Evolutionary conservation across 2,888 invertebrate genomes (phyloP).

Genomic region (Trissolcus brochymenae): DNA sequence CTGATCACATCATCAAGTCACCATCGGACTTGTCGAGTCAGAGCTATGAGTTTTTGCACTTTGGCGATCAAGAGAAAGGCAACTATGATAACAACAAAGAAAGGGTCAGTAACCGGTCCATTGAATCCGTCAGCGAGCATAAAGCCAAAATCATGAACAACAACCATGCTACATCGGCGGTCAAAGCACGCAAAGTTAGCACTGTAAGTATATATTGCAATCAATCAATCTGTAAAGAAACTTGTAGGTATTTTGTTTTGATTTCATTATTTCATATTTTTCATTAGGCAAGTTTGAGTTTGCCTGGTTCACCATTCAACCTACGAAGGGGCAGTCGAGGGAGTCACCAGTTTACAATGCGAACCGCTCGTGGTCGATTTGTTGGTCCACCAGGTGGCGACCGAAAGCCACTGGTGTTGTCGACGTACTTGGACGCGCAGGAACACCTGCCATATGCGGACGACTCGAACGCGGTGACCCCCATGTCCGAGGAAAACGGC

Average conservation of each 20-base stretch:
- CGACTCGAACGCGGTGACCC: conserved; percentile 97
- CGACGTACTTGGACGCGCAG: conserved; percentile 95
- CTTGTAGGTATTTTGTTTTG: background rate
- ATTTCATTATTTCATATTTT: background rate
- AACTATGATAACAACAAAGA: conserved; percentile 93
- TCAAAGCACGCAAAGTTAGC: conserved; percentile 93
- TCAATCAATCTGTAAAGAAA: background rate
- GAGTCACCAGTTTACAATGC: conserved; percentile 93
- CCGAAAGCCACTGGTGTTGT: conserved; percentile 94
- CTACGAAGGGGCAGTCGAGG: conserved; percentile 92
- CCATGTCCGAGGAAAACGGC: conserved; percentile 98
- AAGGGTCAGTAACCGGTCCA: conserved; percentile 92
- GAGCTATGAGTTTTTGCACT: conserved; percentile 87
- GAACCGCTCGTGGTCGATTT: conserved; percentile 88
- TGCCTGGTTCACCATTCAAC: conserved; percentile 98
- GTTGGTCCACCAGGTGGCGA: conserved; percentile 89
- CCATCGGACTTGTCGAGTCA: conserved; percentile 94
- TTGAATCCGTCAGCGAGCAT: conserved; percentile 94
- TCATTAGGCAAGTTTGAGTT: conserved; percentile 91
- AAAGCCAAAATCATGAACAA: conserved; percentile 73
- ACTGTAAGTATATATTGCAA: conserved; percentile 80
- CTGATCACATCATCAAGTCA: conserved; percentile 88
- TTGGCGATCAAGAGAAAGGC: conserved; percentile 92
- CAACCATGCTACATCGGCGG: conserved; percentile 76
- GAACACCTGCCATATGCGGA: conserved; percentile 98